These are phyloP conservation scores for Tetraodon nigroviridis DNA, from an alignment of 2,113 vertebrate genomes.

Conservation along the genomic window DNA sequence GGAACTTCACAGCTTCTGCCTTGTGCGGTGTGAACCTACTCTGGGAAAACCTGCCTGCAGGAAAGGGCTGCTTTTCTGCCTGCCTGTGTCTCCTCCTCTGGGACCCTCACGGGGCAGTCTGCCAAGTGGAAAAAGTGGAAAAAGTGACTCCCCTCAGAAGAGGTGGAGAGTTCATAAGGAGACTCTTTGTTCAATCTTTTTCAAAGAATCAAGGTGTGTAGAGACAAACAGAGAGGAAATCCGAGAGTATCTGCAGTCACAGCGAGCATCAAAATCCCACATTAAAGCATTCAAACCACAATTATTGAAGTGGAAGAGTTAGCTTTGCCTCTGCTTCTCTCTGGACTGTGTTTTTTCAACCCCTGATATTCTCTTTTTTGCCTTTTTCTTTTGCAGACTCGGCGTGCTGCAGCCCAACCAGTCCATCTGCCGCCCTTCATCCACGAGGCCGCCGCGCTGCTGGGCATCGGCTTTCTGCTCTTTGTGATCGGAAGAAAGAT, in stretches of 20 bases:
- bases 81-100: too few relatives aligned
- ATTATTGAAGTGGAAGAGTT: neutral
- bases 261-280: too few relatives aligned
- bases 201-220: constrained; percentile 9
- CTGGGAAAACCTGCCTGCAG: constrained; percentile 8
- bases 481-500: constrained; percentile 65
- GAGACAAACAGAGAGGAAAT: neutral
- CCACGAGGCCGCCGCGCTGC: constrained; percentile 54
- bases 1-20: constrained; percentile 27
- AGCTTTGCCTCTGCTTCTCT: neutral
- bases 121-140: constrained; percentile 16
- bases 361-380: neutral
- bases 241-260: neutral
- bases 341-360: neutral
- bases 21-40: constrained; percentile 42
- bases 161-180: constrained; percentile 10
- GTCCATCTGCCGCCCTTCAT: constrained; percentile 59
- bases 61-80: constrained; percentile 20
- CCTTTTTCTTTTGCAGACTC: constrained; percentile 61
- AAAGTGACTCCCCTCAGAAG: constrained; percentile 18
- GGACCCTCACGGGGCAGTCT: neutral
- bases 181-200: constrained; percentile 16
- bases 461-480: constrained; percentile 61
- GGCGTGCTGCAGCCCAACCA: constrained; percentile 39
- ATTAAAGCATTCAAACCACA: too few relatives aligned